phyloP scores from a whole-genome alignment of 2,888 invertebrate genomes.

The Tolmerus cingulatus region DNA sequence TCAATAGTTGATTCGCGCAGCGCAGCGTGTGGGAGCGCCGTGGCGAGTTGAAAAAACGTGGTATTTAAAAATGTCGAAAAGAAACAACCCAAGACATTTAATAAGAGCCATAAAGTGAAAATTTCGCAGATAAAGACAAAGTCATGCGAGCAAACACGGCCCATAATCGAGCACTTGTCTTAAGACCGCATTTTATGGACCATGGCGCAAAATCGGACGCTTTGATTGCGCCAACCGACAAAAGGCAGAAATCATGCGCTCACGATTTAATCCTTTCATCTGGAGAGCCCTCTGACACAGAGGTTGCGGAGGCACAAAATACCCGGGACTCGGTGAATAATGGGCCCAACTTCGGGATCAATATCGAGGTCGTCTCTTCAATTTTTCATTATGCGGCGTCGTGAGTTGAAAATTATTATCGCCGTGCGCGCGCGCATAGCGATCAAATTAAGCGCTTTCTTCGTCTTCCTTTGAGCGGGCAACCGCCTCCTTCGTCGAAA shows the following conservation, averaged over 20 bases:
- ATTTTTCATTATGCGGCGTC: background rate
- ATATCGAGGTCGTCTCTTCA: conserved; percentile 9
- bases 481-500: background rate
- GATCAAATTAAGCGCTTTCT: conserved; percentile 21
- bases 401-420: background rate
- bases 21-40: background rate
- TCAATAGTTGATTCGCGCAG: background rate
- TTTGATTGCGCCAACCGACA: background rate
- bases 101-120: background rate
- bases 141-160: background rate
- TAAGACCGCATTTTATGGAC: background rate
- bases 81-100: background rate
- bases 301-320: background rate
- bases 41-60: background rate
- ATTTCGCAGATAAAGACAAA: background rate
- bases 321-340: background rate
- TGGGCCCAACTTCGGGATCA: background rate
- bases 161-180: background rate
- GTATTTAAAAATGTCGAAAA: background rate
- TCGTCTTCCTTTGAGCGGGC: background rate
- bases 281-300: background rate
- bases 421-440: background rate
- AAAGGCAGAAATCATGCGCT: background rate
- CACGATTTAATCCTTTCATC: background rate
- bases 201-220: background rate